Conservation (phyloP, 1,140 invertebrate genomes). For the Meloidogyne chitwoodi region DNA sequence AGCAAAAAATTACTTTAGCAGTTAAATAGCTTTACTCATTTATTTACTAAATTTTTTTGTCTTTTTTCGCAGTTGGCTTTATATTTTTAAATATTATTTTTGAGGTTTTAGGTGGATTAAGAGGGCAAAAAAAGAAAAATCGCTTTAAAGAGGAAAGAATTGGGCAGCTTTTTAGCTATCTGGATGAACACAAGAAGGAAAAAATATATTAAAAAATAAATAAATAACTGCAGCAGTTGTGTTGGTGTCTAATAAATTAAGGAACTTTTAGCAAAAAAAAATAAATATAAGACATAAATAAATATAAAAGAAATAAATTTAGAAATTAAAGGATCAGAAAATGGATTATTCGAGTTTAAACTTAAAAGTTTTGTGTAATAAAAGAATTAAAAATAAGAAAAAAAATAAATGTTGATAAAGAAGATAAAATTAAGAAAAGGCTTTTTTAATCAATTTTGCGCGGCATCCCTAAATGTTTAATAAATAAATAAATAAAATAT, state of each 20-base stretch:
- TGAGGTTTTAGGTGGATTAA: not conserved
- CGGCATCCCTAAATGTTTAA: no score
- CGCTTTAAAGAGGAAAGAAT: not conserved
- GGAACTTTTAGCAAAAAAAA: not conserved
- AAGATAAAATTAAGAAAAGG: no score
- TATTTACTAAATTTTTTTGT: not conserved
- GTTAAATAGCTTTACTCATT: not conserved
- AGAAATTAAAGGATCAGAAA: not conserved
- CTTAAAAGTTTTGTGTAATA: no score
- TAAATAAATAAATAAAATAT: no score
- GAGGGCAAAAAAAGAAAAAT: not conserved
- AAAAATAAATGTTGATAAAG: no score
- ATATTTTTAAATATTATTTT: not conserved
- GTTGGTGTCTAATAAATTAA: not conserved
- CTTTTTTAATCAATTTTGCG: no score
- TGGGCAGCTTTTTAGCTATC: not conserved
- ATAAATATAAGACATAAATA: not conserved
- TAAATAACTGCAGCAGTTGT: not conserved
- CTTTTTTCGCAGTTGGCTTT: not conserved
- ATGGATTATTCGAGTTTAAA: not conserved
- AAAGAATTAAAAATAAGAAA: no score
- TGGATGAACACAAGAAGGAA: not conserved
- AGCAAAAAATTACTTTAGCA: not conserved
- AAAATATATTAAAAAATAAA: not conserved
- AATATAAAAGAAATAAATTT: not conserved